A percentile compares a stretch with the other conserved stretches of the same genome.
Evolutionary conservation across 2,113 vertebrate species (phyloP).

Genomic region (Tapirus terrestris): DNA sequence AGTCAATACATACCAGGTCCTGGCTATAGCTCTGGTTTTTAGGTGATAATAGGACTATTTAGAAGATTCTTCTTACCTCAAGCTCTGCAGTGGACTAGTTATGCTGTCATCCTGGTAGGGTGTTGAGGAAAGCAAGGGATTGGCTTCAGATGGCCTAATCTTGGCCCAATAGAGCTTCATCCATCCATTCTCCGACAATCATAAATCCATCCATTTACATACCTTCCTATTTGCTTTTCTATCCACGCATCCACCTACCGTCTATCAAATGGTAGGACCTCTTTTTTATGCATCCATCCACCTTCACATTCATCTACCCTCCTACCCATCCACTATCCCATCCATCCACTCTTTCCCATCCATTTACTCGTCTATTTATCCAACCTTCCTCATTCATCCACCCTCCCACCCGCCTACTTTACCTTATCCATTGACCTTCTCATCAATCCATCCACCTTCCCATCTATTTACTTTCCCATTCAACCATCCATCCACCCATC

Average conservation of each 20-base stretch:
- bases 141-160: conserved; percentile 6
- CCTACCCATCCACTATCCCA: background rate
- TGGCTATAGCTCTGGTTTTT: background rate
- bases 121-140: conserved; percentile 48
- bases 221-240: background rate
- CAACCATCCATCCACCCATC: background rate
- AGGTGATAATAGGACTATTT: background rate
- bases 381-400: background rate
- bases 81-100: conserved; percentile 62
- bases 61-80: conserved; percentile 72
- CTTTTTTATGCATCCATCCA: background rate
- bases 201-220: background rate
- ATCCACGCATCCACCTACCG: background rate
- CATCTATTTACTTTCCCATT: background rate
- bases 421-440: background rate
- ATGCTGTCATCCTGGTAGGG: conserved; percentile 69
- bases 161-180: background rate
- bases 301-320: background rate
- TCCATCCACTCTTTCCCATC: background rate
- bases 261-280: background rate
- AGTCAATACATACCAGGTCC: background rate
- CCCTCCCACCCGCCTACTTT: too few relatives aligned
- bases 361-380: background rate
- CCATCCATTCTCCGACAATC: background rate
- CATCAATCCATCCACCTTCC: background rate